These are phyloP conservation scores for Erythrocercus mccallii DNA, from an alignment of 2,113 vertebrate genomes.

Conservation along the genomic window DNA sequence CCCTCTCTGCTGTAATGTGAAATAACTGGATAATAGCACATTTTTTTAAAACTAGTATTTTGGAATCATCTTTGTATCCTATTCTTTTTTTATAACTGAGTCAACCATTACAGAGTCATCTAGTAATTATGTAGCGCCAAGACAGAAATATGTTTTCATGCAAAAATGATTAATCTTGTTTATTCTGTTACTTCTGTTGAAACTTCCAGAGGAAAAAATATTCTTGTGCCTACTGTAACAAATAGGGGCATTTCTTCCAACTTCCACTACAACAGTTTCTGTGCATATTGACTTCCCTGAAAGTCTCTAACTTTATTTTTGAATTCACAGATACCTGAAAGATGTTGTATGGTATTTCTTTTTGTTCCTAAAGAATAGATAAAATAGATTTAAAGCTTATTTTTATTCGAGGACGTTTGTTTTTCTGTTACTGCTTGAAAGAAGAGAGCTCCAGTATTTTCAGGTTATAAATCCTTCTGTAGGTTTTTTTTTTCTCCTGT, in stretches of 20 bases:
- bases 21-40: background rate
- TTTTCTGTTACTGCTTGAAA: background rate
- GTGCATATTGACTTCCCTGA: background rate
- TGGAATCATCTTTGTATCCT: background rate
- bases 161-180: constrained; percentile 1
- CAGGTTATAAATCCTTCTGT: background rate
- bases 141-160: constrained; percentile 13
- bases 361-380: background rate
- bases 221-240: background rate
- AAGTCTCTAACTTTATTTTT: constrained; percentile 48
- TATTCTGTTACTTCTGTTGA: constrained; percentile 6
- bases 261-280: constrained; percentile 21
- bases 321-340: background rate
- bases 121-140: background rate
- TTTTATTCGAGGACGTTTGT: background rate
- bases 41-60: background rate
- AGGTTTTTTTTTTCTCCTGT: background rate
- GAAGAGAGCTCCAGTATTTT: background rate
- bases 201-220: background rate
- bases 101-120: background rate
- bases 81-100: background rate
- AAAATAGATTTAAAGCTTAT: background rate
- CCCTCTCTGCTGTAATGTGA: background rate
- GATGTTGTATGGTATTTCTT: background rate
- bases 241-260: constrained; percentile 22